Conservation (phyloP, 2,888 invertebrate genomes). For the Stenchaetothrips biformis region DNA sequence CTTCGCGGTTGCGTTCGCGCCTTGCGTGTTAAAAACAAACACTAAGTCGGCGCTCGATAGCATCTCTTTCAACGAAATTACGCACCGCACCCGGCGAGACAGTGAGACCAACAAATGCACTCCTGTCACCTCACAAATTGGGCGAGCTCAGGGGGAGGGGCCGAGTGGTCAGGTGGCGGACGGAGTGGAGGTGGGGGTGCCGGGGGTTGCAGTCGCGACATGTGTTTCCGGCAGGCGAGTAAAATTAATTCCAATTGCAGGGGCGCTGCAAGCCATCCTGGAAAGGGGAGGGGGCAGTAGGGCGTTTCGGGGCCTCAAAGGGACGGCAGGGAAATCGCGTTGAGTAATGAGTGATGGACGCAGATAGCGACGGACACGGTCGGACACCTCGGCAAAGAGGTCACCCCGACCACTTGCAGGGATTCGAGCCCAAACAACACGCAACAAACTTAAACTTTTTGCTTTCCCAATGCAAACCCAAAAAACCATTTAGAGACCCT, state of each 20-base stretch:
- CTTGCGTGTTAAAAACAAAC: conserved; percentile 8
- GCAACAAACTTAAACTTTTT: no score
- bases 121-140: conserved; percentile 21
- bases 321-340: no score
- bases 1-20: background rate
- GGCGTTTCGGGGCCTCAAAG: no score
- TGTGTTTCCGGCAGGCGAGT: background rate
- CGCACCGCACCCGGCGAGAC: background rate
- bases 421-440: no score
- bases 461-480: no score
- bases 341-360: no score
- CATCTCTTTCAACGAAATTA: conserved; percentile 24
- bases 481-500: no score
- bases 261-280: background rate
- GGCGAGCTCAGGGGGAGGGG: background rate
- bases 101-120: conserved; percentile 6
- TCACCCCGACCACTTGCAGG: no score
- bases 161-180: background rate
- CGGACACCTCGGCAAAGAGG: no score
- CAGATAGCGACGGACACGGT: no score
- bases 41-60: background rate
- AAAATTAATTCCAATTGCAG: conserved; percentile 21
- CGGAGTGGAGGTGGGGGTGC: background rate
- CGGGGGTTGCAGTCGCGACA: background rate
- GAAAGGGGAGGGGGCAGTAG: no score